Conservation (phyloP, 2,113 vertebrate genomes). For the Polypterus senegalus region DNA sequence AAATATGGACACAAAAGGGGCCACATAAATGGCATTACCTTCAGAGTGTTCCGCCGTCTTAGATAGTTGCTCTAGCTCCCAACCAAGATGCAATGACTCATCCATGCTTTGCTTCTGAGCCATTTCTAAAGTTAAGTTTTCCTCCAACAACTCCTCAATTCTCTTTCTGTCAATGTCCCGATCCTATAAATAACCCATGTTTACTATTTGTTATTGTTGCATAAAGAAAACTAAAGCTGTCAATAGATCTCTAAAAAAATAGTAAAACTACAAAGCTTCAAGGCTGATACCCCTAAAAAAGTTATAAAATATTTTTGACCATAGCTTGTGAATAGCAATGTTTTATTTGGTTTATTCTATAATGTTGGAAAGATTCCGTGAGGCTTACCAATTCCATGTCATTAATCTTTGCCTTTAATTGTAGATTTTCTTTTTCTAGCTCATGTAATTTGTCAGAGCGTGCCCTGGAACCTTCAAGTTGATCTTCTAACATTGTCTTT, state of each 20-base stretch:
- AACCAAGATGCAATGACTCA: conserved; percentile 91
- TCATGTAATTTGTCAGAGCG: conserved; percentile 92
- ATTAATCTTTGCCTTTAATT: conserved; percentile 85
- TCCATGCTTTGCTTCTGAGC: conserved; percentile 98
- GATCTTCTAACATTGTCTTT: conserved; percentile 91
- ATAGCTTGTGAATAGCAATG: background rate
- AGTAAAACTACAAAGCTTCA: too few species aligned
- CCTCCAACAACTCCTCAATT: conserved; percentile 93
- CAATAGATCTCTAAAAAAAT: too few species aligned
- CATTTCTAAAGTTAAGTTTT: conserved; percentile 92
- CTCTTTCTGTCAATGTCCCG: conserved; percentile 88
- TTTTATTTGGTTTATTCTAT: background rate
- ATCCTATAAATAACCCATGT: conserved; percentile 49
- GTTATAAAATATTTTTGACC: background rate
- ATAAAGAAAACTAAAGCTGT: background rate
- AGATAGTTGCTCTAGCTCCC: conserved; percentile 93
- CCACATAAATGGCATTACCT: conserved; percentile 42
- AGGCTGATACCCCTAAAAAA: too few species aligned
- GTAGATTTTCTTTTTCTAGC: conserved; percentile 90
- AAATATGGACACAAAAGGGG: background rate
- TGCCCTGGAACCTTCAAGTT: conserved; percentile 71
- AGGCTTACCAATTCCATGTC: conserved; percentile 87
- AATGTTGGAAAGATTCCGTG: background rate
- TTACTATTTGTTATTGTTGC: background rate
- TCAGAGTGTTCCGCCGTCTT: conserved; percentile 82